Evolutionary conservation across 2,113 vertebrate genomes (phyloP).

Genomic region (Mus spicilegus): DNA sequence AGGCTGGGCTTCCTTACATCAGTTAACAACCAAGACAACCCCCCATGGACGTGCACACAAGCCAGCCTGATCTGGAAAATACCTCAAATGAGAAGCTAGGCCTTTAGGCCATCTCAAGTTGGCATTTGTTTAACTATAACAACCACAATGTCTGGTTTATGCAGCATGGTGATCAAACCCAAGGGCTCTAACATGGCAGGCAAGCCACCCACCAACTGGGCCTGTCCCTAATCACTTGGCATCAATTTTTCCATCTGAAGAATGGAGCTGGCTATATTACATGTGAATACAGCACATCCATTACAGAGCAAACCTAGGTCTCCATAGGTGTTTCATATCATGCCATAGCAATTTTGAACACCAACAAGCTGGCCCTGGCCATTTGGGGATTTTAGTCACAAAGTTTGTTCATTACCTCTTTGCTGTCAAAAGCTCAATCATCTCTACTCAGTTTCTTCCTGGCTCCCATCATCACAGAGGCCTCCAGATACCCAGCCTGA

Average conservation of each 20-base stretch:
- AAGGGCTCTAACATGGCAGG: neutral
- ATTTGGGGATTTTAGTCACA: neutral
- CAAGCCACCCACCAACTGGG: too few species aligned
- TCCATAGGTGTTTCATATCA: neutral
- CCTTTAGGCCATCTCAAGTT: neutral
- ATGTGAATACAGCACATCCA: rapidly evolving
- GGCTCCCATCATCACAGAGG: rapidly evolving
- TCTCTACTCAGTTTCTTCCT: neutral
- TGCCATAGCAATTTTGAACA: neutral
- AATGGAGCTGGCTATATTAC: neutral
- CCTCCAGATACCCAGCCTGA: neutral
- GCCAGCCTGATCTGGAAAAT: neutral
- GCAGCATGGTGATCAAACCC: too few species aligned
- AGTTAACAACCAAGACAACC: neutral
- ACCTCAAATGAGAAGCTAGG: neutral
- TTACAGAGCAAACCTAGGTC: rapidly evolving
- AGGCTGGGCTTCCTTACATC: neutral
- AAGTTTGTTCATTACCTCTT: rapidly evolving
- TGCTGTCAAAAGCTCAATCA: rapidly evolving
- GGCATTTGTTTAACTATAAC: neutral
- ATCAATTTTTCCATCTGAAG: neutral
- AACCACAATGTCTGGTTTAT: neutral
- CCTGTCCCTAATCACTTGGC: neutral
- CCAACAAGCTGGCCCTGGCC: too few species aligned
- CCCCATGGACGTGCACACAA: neutral